phyloP scores from a whole-genome alignment of 2,113 vertebrate genomes.

The Phylloscopus whistleri region DNA sequence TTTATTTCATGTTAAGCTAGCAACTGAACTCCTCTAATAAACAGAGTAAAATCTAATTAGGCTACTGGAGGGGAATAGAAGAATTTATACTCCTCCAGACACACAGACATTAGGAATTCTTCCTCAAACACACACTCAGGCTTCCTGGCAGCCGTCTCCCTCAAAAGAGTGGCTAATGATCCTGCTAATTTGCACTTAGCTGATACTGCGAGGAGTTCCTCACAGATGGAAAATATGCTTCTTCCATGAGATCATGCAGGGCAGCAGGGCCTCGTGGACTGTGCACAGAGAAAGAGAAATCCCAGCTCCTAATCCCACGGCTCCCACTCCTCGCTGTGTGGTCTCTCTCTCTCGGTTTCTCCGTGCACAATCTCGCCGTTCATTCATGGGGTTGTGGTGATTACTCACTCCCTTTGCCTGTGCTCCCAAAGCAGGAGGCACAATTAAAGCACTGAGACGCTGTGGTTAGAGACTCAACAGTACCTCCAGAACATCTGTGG shows the following conservation, averaged over 20 bases:
- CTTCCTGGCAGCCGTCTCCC: slow-evolving; percentile 40
- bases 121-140: slow-evolving; percentile 17
- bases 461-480: neutral
- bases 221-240: slow-evolving; percentile 50
- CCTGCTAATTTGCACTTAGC: slow-evolving; percentile 28
- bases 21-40: slow-evolving; percentile 71
- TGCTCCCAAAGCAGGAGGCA: neutral
- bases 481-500: neutral
- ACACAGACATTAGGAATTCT: slow-evolving; percentile 46
- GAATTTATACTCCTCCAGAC: slow-evolving; percentile 53
- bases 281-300: neutral
- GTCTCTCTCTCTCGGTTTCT: neutral
- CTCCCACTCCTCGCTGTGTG: slow-evolving; percentile 52
- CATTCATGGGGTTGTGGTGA: neutral
- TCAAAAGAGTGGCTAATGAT: slow-evolving; percentile 45
- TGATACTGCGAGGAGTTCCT: slow-evolving; percentile 22
- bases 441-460: neutral
- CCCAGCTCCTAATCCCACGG: neutral
- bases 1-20: slow-evolving; percentile 74
- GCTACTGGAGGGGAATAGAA: slow-evolving; percentile 58
- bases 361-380: neutral
- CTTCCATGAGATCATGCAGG: slow-evolving; percentile 27
- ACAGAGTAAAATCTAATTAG: slow-evolving; percentile 73
- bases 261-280: neutral
- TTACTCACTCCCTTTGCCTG: neutral